Percentiles rank a stretch among this genome's conserved stretches.
Evolutionary conservation across 2,797 vertebrate species (phyloP).

Genomic region (Leptatherina wallacei): DNA sequence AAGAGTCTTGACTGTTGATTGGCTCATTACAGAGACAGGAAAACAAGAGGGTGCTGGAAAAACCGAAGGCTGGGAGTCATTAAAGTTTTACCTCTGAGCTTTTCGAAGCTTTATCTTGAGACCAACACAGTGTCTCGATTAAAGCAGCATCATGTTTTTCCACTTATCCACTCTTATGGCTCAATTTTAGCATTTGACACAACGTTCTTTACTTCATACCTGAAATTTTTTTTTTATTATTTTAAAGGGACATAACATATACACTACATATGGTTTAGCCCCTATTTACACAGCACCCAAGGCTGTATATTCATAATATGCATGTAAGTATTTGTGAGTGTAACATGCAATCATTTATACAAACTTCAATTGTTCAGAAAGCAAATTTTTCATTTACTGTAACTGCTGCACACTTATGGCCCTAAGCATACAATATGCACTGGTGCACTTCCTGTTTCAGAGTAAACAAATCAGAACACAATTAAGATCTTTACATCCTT

Average conservation of each 20-base stretch:
- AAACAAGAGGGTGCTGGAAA: constrained; percentile 72
- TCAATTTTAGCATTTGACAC: constrained; percentile 17
- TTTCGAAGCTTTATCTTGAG: constrained; percentile 71
- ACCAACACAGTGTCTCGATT: constrained; percentile 41
- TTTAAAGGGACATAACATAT: background rate
- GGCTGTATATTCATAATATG: background rate
- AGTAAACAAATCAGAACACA: constrained; percentile 1
- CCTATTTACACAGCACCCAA: background rate
- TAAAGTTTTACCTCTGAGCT: constrained; percentile 82
- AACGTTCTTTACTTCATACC: background rate
- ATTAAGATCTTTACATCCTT: constrained; percentile 4
- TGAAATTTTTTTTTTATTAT: background rate
- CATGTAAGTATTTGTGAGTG: background rate
- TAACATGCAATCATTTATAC: background rate
- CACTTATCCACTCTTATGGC: constrained; percentile 28
- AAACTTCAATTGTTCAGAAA: background rate
- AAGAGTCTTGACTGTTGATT: constrained; percentile 59
- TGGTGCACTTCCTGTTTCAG: constrained; percentile 38
- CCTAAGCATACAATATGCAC: background rate
- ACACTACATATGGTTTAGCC: constrained; percentile 12
- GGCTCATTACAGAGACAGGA: constrained; percentile 70
- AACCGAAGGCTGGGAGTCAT: constrained; percentile 72
- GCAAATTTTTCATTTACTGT: background rate
- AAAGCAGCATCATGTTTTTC: constrained; percentile 54
- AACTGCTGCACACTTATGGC: background rate